Percentiles rank a stretch among this genome's conserved stretches.
phyloP scores from a whole-genome alignment of 2,888 invertebrate species.

The Himalopsyche anomala region DNA sequence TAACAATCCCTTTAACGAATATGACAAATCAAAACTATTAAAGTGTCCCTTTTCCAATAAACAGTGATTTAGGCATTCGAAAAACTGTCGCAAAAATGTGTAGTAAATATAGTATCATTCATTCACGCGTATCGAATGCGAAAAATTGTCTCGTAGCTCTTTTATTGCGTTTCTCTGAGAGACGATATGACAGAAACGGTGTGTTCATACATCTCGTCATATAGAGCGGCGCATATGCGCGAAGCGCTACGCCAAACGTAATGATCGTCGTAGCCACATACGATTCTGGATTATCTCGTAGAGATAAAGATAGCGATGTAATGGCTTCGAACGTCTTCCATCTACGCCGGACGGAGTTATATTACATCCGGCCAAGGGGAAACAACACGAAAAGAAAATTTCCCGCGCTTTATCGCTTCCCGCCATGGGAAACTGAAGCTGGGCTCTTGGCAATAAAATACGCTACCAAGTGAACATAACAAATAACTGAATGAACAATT shows the following conservation, averaged over 20 bases:
- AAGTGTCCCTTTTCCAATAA: no score
- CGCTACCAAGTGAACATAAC: neutral
- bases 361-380: slow-evolving; percentile 27
- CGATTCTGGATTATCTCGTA: slow-evolving; percentile 2
- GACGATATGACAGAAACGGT: neutral
- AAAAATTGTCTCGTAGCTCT: neutral
- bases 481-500: neutral
- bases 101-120: neutral
- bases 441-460: neutral
- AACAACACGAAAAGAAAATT: slow-evolving; percentile 3
- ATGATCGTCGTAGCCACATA: slow-evolving; percentile 16
- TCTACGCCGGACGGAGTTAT: slow-evolving; percentile 4
- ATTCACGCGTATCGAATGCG: neutral
- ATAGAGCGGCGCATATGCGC: neutral
- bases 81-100: no score
- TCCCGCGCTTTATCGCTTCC: slow-evolving; percentile 6
- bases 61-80: no score
- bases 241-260: slow-evolving; percentile 8
- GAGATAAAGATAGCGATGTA: slow-evolving; percentile 18
- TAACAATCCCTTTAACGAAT: no score
- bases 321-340: slow-evolving; percentile 1
- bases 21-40: no score
- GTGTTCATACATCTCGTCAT: neutral
- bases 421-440: neutral
- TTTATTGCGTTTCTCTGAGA: neutral